phyloP scores from a whole-genome alignment of 2,888 invertebrate species.

The Chymomyza procnemis region DNA sequence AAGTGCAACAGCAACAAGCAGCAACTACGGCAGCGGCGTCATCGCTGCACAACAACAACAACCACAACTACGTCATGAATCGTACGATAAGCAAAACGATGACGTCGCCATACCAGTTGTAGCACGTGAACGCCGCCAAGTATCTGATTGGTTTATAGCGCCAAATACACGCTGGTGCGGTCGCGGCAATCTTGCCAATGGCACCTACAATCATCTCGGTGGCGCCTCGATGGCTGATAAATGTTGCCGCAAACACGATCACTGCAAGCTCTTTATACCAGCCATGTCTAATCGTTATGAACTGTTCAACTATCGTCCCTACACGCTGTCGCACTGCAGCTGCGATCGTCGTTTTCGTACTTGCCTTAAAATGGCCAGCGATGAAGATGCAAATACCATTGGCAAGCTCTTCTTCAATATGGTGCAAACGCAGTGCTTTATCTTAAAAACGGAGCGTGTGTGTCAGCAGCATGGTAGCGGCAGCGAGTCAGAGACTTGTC shows the following conservation, averaged over 20 bases:
- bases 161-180: slow-evolving; percentile 98
- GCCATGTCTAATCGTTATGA: slow-evolving; percentile 91
- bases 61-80: slow-evolving; percentile 52
- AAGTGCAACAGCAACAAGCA: slow-evolving; percentile 12
- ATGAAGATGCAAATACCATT: slow-evolving; percentile 92
- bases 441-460: slow-evolving; percentile 86
- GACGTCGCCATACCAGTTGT: slow-evolving; percentile 20
- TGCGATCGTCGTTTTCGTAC: slow-evolving; percentile 95
- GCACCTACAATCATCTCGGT: slow-evolving; percentile 89
- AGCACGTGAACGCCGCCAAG: slow-evolving; percentile 67
- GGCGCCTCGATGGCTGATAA: slow-evolving; percentile 90
- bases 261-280: slow-evolving; percentile 91
- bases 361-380: slow-evolving; percentile 92
- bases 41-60: slow-evolving; percentile 31
- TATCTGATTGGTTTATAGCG: slow-evolving; percentile 85
- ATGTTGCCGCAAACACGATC: slow-evolving; percentile 93
- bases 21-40: slow-evolving; percentile 15
- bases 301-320: slow-evolving; percentile 92
- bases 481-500: slow-evolving; percentile 80
- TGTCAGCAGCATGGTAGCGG: slow-evolving; percentile 91
- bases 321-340: slow-evolving; percentile 93
- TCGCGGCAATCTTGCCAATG: slow-evolving; percentile 87
- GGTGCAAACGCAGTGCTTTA: slow-evolving; percentile 95
- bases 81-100: slow-evolving; percentile 52
- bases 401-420: slow-evolving; percentile 97